Conservation (phyloP, 1,140 invertebrate genomes). For the Proales similis region DNA sequence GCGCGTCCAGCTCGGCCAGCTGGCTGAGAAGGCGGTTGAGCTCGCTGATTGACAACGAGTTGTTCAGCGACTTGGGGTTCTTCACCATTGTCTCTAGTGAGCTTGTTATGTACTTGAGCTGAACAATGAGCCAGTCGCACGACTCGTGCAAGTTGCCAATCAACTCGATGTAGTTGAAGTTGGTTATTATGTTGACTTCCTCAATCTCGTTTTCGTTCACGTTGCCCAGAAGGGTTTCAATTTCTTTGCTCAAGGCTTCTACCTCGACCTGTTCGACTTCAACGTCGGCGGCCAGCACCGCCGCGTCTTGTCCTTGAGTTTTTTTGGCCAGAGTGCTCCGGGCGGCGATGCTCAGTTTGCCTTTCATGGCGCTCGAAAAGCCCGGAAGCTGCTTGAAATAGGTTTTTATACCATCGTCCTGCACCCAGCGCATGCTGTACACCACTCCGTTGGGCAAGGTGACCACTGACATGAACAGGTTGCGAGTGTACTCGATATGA, state of each 20-base stretch:
- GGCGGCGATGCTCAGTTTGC: neutral
- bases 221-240: conserved; percentile 13
- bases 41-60: conserved; percentile 21
- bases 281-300: conserved; percentile 18
- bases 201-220: conserved; percentile 25
- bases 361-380: conserved; percentile 33
- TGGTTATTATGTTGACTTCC: conserved; percentile 26
- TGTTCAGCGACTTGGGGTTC: conserved; percentile 25
- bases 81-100: conserved; percentile 30
- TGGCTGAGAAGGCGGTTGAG: conserved; percentile 4
- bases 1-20: conserved; percentile 15
- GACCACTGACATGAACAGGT: conserved; percentile 24
- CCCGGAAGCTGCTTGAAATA: conserved; percentile 29
- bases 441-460: neutral
- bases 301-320: conserved; percentile 21
- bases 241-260: conserved; percentile 26
- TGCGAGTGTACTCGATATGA: conserved; percentile 6
- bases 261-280: conserved; percentile 26
- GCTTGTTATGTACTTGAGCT: conserved; percentile 20
- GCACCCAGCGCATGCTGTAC: conserved; percentile 12
- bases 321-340: neutral
- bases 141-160: conserved; percentile 27
- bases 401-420: conserved; percentile 28
- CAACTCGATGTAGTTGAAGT: conserved; percentile 32
- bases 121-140: conserved; percentile 21